phyloP scores from a whole-genome alignment of 2,797 vertebrate species.

The Coranthus polyacanthus region DNA sequence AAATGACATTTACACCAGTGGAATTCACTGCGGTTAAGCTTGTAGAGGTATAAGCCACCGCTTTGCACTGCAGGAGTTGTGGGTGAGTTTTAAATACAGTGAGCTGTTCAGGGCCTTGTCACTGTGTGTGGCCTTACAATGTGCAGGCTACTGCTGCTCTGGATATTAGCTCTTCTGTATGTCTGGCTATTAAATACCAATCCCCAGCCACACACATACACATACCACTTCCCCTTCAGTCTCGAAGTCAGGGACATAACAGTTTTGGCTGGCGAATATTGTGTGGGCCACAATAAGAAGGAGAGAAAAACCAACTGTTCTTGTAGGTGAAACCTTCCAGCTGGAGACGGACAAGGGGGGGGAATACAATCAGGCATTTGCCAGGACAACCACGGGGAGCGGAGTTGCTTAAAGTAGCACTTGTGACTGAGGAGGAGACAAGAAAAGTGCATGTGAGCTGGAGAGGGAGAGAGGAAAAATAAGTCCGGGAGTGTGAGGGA shows the following conservation, averaged over 20 bases:
- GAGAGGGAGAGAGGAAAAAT: conserved; percentile 29
- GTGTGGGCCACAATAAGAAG: conserved; percentile 73
- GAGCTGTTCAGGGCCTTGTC: conserved; percentile 68
- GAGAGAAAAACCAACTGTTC: conserved; percentile 75
- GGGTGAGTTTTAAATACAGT: conserved; percentile 66
- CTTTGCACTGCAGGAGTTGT: conserved; percentile 47
- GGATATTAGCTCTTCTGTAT: conserved; percentile 77
- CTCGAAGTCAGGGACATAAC: conserved; percentile 75
- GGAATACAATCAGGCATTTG: conserved; percentile 63
- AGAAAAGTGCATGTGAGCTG: conserved; percentile 20
- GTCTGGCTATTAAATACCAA: conserved; percentile 78
- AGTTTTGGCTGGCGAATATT: conserved; percentile 77
- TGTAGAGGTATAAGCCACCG: conserved; percentile 59
- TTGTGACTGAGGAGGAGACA: conserved; percentile 46
- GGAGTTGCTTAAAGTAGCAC: conserved; percentile 45
- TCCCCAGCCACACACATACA: conserved; percentile 67
- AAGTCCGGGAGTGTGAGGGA: conserved; percentile 13
- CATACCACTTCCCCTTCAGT: conserved; percentile 73
- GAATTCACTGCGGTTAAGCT: conserved; percentile 68
- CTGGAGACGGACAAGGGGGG: conserved; percentile 56
- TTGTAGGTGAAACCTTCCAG: conserved; percentile 74
- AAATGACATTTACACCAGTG: conserved; percentile 66
- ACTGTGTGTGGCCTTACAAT: conserved; percentile 81
- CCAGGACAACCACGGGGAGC: conserved; percentile 53
- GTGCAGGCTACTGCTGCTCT: conserved; percentile 75